phyloP scores from a whole-genome alignment of 1,140 invertebrate genomes.

The Drosophila aff. region DNA sequence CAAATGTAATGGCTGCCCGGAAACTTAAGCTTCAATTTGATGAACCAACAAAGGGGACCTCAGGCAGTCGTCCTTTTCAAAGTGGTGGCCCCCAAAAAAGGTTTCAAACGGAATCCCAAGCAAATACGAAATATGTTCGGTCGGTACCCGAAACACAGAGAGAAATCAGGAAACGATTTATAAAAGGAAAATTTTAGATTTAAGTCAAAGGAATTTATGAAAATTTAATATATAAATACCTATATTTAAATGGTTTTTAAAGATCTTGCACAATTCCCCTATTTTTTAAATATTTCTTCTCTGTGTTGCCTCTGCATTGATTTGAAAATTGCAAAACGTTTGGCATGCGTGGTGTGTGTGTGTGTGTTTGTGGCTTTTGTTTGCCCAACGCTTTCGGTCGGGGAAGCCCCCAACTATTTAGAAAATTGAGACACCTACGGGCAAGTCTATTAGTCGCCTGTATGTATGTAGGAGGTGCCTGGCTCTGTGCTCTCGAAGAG shows the following conservation, averaged over 20 bases:
- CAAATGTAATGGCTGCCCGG: constrained; percentile 57
- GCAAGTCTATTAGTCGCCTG: constrained; percentile 70
- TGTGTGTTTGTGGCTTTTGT: constrained; percentile 37
- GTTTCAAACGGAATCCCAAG: constrained; percentile 50
- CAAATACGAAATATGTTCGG: constrained; percentile 45
- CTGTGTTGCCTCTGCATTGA: constrained; percentile 55
- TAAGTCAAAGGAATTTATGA: too few relatives aligned
- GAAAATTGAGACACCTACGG: constrained; percentile 80
- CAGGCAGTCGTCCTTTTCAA: constrained; percentile 53
- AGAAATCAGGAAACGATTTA: neutral
- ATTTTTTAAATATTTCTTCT: neutral
- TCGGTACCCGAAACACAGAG: constrained; percentile 1
- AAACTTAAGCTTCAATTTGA: constrained; percentile 74
- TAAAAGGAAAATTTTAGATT: too few relatives aligned
- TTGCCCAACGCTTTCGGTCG: constrained; percentile 27
- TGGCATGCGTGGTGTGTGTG: constrained; percentile 19
- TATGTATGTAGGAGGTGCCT: constrained; percentile 18
- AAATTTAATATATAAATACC: fast-evolving
- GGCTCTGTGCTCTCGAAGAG: constrained; percentile 61
- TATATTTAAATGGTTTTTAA: neutral
- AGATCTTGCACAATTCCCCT: neutral
- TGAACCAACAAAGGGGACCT: constrained; percentile 62
- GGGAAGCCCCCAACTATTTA: constrained; percentile 67
- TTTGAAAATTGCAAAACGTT: constrained; percentile 64
- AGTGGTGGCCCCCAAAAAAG: constrained; percentile 55